These are phyloP conservation scores for Argya squamiceps DNA, from an alignment of 2,797 vertebrate genomes.

Conservation along the genomic window DNA sequence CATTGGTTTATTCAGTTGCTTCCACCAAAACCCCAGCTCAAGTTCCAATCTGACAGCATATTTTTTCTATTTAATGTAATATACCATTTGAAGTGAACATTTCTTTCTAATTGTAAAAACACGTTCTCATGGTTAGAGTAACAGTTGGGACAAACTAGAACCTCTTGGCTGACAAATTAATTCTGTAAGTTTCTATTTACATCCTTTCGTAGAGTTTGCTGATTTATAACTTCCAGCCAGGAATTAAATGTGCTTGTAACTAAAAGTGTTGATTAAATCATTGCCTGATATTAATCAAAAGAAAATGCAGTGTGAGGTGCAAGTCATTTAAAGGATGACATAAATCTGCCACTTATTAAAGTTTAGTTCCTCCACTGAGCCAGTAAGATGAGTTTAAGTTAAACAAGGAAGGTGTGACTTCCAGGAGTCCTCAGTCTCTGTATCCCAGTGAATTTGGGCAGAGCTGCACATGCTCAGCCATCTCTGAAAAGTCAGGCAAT, in stretches of 20 bases:
- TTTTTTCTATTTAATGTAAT: slow-evolving; percentile 16
- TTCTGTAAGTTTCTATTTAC: slow-evolving; percentile 46
- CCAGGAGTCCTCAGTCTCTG: background rate
- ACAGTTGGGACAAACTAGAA: slow-evolving; percentile 31
- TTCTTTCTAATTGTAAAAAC: slow-evolving; percentile 44
- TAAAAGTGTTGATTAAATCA: slow-evolving; percentile 21
- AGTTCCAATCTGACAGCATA: background rate
- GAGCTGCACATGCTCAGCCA: background rate
- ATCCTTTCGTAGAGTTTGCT: background rate
- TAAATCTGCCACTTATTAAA: background rate
- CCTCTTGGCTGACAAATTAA: slow-evolving; percentile 33
- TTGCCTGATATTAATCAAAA: slow-evolving; percentile 10
- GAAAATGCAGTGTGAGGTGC: background rate
- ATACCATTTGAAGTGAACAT: background rate
- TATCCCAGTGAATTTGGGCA: background rate
- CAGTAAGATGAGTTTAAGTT: background rate
- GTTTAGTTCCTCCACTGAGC: background rate
- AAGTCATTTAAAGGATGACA: background rate
- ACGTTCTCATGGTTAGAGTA: background rate
- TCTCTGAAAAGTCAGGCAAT: background rate
- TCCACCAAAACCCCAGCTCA: background rate
- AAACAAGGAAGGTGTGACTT: background rate
- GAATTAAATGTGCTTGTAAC: slow-evolving; percentile 10
- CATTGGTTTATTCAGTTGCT: background rate
- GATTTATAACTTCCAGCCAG: slow-evolving; percentile 49